Conservation (phyloP, 2,113 vertebrate species). For the Seriola quinqueradiata region DNA sequence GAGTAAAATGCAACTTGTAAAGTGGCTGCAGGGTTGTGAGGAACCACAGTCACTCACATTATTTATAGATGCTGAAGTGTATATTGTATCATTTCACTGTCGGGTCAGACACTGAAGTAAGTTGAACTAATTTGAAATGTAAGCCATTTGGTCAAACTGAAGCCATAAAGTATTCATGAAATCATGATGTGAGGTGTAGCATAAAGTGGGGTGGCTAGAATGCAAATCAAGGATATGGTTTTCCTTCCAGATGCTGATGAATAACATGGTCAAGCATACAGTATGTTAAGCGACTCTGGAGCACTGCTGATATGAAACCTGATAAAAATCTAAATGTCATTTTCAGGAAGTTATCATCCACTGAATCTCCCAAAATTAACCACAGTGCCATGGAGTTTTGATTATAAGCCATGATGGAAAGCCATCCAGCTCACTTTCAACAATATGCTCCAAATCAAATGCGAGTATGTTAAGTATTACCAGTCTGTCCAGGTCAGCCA, state of each 20-base stretch:
- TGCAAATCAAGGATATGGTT: slow-evolving; percentile 43
- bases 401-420: neutral
- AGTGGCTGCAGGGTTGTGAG: slow-evolving; percentile 19
- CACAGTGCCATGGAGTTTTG: neutral
- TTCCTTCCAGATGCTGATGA: slow-evolving; percentile 59
- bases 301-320: slow-evolving; percentile 1
- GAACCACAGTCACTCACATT: slow-evolving; percentile 24
- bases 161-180: slow-evolving; percentile 57
- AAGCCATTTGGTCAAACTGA: slow-evolving; percentile 48
- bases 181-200: slow-evolving; percentile 49
- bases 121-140: slow-evolving; percentile 42
- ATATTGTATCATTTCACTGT: slow-evolving; percentile 40
- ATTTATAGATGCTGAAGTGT: slow-evolving; percentile 48
- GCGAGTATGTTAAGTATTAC: slow-evolving; percentile 40
- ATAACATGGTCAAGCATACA: slow-evolving; percentile 47
- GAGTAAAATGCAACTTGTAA: slow-evolving; percentile 40
- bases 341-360: slow-evolving; percentile 4
- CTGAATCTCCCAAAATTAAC: neutral
- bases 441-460: slow-evolving; percentile 26
- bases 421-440: slow-evolving; percentile 4
- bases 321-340: neutral
- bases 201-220: slow-evolving; percentile 26
- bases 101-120: slow-evolving; percentile 23
- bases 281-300: neutral
- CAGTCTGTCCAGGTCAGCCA: slow-evolving; percentile 36